Evolutionary conservation across 2,113 vertebrate species (phyloP), one percentile per base, ranked within the genome.

Genomic region (Callipepla squamata): DNA sequence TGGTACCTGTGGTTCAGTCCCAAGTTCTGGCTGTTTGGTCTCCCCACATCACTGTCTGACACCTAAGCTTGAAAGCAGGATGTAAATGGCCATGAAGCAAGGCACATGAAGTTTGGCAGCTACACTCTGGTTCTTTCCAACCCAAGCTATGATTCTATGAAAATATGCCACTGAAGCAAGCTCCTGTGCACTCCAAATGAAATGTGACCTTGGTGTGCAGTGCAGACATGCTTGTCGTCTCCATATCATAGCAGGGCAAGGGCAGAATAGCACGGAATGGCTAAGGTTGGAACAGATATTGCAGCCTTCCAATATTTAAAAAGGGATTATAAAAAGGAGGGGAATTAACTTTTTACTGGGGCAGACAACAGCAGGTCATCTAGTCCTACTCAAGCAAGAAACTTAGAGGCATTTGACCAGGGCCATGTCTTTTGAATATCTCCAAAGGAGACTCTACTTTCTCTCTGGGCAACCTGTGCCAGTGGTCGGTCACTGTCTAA

Each of bases 171-270:
- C 55, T 70, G 69, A 34, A 76, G 3, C 13, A 45, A 86, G 18
- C 40, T 28, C 9, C 20, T 18, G 0, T 1, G 10, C 18, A 38
- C 3, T 8, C 20, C 20, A 40, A 32, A n/a, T 20, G 72, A 72
- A 62, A 55, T 0, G 0, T 8, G 28, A 28, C 11, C 17, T 74
- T 2, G 2, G 16, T 13, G 7, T 17, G 28, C 25, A 40, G 1
- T 1, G 15, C 7, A 40, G 68, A 11, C 44, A 25, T 11, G 68
- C 34, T 40, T 42, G 3, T 26, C 68, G 3, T 38, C 23, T 59
- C 30, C 36, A 16, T 44, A 7, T 6, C 59, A 7, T 28, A 23
- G 44, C 19, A 16, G 44, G 45, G 20, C 51, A 68, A 79, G 40
- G 40, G 62, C 36, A 14, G 25, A 44, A 42, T 3, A 4, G 5